Evolutionary conservation across 2,113 vertebrate genomes (phyloP), one percentile per base, ranked within the genome.

Genomic region (Meleagris gallopavo): DNA sequence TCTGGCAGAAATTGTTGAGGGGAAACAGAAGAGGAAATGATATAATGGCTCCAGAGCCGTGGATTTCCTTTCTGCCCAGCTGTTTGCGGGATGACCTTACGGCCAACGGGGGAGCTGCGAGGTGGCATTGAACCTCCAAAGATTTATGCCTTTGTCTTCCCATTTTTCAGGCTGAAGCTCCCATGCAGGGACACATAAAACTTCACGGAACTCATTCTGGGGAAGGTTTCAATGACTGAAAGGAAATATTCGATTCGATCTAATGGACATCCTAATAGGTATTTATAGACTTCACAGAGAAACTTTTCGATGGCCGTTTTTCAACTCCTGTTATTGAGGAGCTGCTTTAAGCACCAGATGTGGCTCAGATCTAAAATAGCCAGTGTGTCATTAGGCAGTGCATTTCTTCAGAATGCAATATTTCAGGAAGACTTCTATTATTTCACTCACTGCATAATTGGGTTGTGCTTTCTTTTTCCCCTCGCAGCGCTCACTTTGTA

Each of bases 11-110:
- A 87, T 48, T 91, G 90, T 97, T 76, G 96, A 97, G 97, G 98
- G 98, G 98, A 99, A 98, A 96, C 95, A 97, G 97, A 93, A 93
- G 96, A 98, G 98, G 98, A 98, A 98, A 98, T 98, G 95, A 98
- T 97, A 96, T 93, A 97, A 98, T 94, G 94, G 96, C 93, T 97
- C 92, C 96, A 97, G 97, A 98, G 97, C 95, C 90, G 89, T 95
- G 21, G 78, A 73, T 94, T 98, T 98, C 97, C 97, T 94, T 80
- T 96, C 94, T 98, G 97, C 96, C 98, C 98, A 96, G 96, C 97
- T 98, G 97, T 78, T 97, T 97, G 88, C 9, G 90, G 89, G 91
- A 50, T 98, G 98, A 98, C 97, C 98, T 96, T 75, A 85, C 25
- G 65, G 62, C 82, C 94, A 88, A 95, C 93, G 32, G 97, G 97